These are phyloP conservation scores for Vannuccia rotundouncinata DNA, from an alignment of 2,888 invertebrate species.

Conservation along the genomic window DNA sequence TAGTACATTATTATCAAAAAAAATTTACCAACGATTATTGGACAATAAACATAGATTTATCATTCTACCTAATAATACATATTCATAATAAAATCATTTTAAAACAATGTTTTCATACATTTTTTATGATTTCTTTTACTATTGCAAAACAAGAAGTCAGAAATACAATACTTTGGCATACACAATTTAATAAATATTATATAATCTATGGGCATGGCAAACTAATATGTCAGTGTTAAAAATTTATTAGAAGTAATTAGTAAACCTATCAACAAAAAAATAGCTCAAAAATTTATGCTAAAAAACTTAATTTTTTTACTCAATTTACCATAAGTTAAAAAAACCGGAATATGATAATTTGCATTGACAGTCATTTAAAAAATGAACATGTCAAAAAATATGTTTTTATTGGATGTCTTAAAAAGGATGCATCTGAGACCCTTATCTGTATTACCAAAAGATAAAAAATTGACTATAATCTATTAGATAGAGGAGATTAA, in stretches of 20 bases:
- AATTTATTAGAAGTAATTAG: conserved; percentile 5
- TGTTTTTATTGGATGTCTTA: no score
- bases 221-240: conserved; percentile 9
- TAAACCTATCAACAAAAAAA: conserved; percentile 20
- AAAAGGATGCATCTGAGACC: no score
- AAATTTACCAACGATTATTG: background rate
- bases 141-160: conserved; percentile 7
- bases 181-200: conserved; percentile 14
- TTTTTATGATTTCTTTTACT: conserved; percentile 10
- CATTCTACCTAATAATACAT: background rate
- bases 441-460: no score
- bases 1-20: conserved; percentile 15
- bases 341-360: background rate
- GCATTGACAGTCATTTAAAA: no score
- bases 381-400: no score
- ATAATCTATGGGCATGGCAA: conserved; percentile 26
- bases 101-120: conserved; percentile 3
- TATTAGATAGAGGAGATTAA: no score
- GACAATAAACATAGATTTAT: conserved; percentile 1
- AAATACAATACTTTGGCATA: conserved; percentile 26
- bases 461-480: no score
- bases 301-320: background rate
- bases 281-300: background rate
- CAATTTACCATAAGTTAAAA: background rate
- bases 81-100: background rate